Evolutionary conservation across 2,113 vertebrate species (phyloP), one percentile per base, ranked within the genome.

Genomic region (Rhinogobius similis): DNA sequence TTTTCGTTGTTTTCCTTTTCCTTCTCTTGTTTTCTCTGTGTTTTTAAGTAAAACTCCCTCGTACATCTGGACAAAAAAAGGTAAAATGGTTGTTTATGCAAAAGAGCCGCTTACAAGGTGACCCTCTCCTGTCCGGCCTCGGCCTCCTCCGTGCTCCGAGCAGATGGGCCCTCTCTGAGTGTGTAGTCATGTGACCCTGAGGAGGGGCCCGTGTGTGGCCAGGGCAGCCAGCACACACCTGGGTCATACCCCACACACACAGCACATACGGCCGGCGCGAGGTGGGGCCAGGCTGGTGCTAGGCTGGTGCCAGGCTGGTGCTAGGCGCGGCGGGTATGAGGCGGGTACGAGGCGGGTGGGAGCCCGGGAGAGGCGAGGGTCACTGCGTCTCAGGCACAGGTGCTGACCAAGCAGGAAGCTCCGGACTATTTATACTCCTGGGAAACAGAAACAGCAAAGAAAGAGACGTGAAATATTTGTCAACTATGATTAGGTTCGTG

Each of bases 91-190:
- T 12, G 21, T 52, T 5, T 23, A 23, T 23, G 50, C 20, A 23
- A 23, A 24, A 23, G 8, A 10, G 9, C 8, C n/a, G 8, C 9
- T 9, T 11, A 11, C 50, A 52, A 52, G 50, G 50, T 52, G 50
- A 52, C 50, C 44, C 50, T 24, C 50, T 23, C 50, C 50, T 6
- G 13, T 44, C 4, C 2, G 16, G 48, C 21, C 48, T 23, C 10
- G 50, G 71, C n/a, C n/a, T n/a, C n/a, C n/a, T n/a, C n/a, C n/a
- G n/a, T n/a, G n/a, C n/a, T n/a, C n/a, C n/a, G n/a, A 79, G 77
- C 88, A 88, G 84, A 88, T 87, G 84, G 90, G 61, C 77, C 52
- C 84, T 84, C 70, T 84, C 83, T 78, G 78, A 78, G 82, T 79
- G 86, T 72, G 69, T 73, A 81, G 73, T 82, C 79, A 62, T 78